Evolutionary conservation across 2,888 invertebrate genomes (phyloP), one percentile per base, ranked within the genome.

Genomic region (Ethmia dodecea): DNA sequence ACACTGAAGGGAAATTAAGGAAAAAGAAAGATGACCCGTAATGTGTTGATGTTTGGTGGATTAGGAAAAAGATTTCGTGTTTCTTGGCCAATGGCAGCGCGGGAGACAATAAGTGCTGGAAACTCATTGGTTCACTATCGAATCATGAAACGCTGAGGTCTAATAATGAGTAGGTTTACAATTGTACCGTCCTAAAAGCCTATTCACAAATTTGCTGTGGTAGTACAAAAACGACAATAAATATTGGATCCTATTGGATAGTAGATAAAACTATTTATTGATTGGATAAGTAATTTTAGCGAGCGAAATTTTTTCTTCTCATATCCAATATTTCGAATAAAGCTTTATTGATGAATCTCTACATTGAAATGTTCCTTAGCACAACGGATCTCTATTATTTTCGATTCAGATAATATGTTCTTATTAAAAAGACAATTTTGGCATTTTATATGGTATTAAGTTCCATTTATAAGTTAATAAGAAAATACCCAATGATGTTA

Each of bases 1-100:
- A 96, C 74, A 94, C 94, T 3, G 97, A 97, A 71, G 96, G 96
- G 2, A 94, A 96, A 67, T 87, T 96, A 31, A 88, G 95, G 49
- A 93, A 96, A 77, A 93, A 94, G 83, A 94, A 94, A 68, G 94
- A 94, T 55, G 94, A 94, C 35, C 70, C 81, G 45, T 86, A 75
- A 78, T 59, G 5, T 6, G 26, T 26, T n/a, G 11, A 9, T 11
- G 12, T 11, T 10, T 26, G 1, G 10, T 26, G 26, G 26, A 11
- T 26, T 18, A 31, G 29, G 9, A 18, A 8, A 10, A 8, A 14
- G 28, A 29, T 30, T n/a, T 29, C 38, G 31, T 24, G 34, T 31
- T 24, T 9, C 8, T 18, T 9, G 22, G 10, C 31, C 38, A 35
- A 31, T 31, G 10, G 28, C 13, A 30, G 9, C 13, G 31, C 30